Conservation (phyloP, 1,140 invertebrate species). For the Caenorhabditis latens region DNA sequence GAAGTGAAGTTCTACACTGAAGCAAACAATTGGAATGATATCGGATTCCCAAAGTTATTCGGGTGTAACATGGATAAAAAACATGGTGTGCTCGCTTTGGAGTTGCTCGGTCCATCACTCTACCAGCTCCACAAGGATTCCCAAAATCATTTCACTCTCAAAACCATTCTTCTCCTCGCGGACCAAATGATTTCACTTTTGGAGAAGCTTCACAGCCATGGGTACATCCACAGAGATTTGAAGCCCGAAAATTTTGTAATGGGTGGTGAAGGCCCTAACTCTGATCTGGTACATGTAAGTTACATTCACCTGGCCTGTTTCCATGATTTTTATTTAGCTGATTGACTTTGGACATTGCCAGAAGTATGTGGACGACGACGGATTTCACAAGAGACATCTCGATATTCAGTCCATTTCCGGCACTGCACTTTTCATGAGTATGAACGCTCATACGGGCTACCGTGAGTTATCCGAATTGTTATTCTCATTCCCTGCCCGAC, state of each 20-base stretch:
- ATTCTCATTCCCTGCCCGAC: too few species aligned
- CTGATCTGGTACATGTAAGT: neutral
- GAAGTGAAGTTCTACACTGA: too few species aligned
- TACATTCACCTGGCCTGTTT: too few species aligned
- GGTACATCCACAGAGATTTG: neutral
- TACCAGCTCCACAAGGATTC: too few species aligned
- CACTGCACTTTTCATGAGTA: neutral
- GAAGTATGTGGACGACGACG: neutral
- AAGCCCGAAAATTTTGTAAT: neutral
- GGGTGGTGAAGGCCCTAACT: neutral
- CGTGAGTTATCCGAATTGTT: neutral
- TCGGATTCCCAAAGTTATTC: too few species aligned
- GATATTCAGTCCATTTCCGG: neutral
- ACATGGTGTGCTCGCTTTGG: too few species aligned
- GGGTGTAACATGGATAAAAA: too few species aligned
- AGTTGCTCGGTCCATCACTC: too few species aligned
- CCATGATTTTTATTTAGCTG: neutral
- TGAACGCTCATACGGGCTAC: neutral
- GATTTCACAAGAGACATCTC: neutral
- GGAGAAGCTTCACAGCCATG: neutral
- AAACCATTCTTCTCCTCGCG: neutral
- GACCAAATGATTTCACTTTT: neutral
- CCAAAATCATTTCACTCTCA: neutral
- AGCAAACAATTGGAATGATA: too few species aligned
- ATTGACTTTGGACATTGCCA: neutral